Evolutionary conservation across 2,888 invertebrate species (phyloP).

Genomic region (Eupithecia abbreviata): DNA sequence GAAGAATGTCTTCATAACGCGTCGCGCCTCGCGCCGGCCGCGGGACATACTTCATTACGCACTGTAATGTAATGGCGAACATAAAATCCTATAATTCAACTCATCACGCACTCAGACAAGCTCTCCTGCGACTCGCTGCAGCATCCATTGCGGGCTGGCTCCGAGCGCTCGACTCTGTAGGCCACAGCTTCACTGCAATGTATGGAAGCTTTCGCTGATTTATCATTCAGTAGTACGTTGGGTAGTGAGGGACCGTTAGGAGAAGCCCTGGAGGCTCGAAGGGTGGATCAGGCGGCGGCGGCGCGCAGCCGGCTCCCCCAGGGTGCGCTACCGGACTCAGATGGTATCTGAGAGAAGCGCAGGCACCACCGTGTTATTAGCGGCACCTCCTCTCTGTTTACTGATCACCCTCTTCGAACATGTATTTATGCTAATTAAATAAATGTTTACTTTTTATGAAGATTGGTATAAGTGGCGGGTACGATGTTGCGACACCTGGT

Average conservation of each 20-base stretch:
- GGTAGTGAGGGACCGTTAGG: background rate
- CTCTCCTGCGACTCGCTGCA: background rate
- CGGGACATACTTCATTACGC: constrained; percentile 76
- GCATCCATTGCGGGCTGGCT: constrained; percentile 49
- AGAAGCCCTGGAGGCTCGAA: background rate
- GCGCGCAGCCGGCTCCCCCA: background rate
- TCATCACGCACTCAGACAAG: background rate
- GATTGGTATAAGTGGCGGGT: constrained; percentile 21
- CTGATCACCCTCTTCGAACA: constrained; percentile 55
- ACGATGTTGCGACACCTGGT: constrained; percentile 21
- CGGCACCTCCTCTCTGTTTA: constrained; percentile 39
- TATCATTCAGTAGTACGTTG: background rate
- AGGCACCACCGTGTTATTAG: background rate
- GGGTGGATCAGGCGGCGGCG: background rate
- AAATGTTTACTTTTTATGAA: constrained; percentile 44
- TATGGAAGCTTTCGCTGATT: background rate
- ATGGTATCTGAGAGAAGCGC: background rate
- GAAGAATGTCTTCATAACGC: constrained; percentile 74
- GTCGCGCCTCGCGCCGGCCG: constrained; percentile 63
- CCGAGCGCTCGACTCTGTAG: constrained; percentile 12
- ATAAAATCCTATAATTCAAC: background rate
- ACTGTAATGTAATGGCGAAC: constrained; percentile 54
- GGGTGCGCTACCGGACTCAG: constrained; percentile 1
- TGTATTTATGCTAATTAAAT: constrained; percentile 36
- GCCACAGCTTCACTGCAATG: constrained; percentile 16